Base-by-base conservation (phyloP, 2,888 invertebrate species). In the Tuberolachnus salignus region DNA sequence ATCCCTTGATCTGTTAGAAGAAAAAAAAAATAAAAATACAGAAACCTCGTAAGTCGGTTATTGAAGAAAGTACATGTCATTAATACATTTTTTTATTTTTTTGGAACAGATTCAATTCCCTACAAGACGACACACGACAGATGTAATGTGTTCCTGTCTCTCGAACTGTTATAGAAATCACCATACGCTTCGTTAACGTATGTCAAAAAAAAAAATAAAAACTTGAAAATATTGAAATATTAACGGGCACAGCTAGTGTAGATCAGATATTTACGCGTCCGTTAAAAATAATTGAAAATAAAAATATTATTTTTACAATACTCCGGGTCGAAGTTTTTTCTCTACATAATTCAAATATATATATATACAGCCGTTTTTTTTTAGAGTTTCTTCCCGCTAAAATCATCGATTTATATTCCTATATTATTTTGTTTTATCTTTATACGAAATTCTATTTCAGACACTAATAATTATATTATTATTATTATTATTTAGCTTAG, bases 131-230 rank as follows among this genome's bases (percentile, higher is more conserved):
- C 26, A 51, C 14, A 73, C 34, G 49, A 67, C 53, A 55, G 19
- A 64, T 53, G 23, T 75, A 57, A 75, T 66, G 59, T 46, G 66
- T 75, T 55, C 11, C 53, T 66, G 64, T 66, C 66, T 55, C 53
- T 57, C 14, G 13, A 44, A 57, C 75, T 26, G 75, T 75, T 55
- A 57, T 75, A 67, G n/a, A 53, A 66, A 75, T 75, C 53, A 46
- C 23, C 64, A 55, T 55, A 34, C 26, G 66, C 55, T 57, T 57
- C 66, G 57, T 66, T 75, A 57, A 46, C 19, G 75, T 46, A 46
- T 55, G 26, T 46, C 57, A 57, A 46, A 75, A 19, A 46, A 44
- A 64, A 55, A 34, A 34, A 34, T 4, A 34, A 34, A 34, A 34
- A 34, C 34, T 34, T 34, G 6, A 34, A 34, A 4, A 6, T 34